These are phyloP conservation scores for Xenopus borealis DNA, from an alignment of 2,113 vertebrate genomes.

Conservation along the genomic window DNA sequence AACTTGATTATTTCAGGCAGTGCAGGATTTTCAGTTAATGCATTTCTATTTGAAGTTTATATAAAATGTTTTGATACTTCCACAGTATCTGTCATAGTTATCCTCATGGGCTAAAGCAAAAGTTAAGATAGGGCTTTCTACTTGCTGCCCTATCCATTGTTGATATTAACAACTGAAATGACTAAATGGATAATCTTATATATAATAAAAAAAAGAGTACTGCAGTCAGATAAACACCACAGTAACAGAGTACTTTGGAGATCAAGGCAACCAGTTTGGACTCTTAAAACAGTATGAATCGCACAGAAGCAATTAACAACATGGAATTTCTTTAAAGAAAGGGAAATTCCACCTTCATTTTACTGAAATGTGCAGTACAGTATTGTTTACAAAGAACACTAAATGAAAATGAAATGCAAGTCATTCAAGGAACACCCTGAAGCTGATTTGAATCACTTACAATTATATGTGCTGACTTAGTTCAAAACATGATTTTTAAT, in stretches of 20 bases:
- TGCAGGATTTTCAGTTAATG: no score
- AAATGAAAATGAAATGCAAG: slow-evolving; percentile 47
- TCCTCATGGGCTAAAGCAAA: no score
- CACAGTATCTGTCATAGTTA: no score
- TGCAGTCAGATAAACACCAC: no score
- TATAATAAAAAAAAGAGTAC: no score
- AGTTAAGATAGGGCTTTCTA: no score
- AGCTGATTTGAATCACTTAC: slow-evolving; percentile 43
- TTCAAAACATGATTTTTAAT: slow-evolving; percentile 50
- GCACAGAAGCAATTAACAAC: neutral
- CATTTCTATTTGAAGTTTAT: no score
- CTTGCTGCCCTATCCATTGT: no score
- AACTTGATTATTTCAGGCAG: no score
- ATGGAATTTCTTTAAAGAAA: slow-evolving; percentile 13
- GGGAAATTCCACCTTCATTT: neutral
- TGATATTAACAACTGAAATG: no score
- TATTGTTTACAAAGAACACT: slow-evolving; percentile 44
- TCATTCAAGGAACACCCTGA: slow-evolving; percentile 46
- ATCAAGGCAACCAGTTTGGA: neutral
- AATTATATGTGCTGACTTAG: slow-evolving; percentile 45
- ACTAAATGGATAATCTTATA: no score
- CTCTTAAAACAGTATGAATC: neutral
- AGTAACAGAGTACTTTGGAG: neutral
- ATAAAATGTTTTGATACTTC: no score
- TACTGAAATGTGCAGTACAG: slow-evolving; percentile 38